Base-by-base conservation (phyloP, 64 coral and sea anemone species). In the Montipora efflorescens region DNA sequence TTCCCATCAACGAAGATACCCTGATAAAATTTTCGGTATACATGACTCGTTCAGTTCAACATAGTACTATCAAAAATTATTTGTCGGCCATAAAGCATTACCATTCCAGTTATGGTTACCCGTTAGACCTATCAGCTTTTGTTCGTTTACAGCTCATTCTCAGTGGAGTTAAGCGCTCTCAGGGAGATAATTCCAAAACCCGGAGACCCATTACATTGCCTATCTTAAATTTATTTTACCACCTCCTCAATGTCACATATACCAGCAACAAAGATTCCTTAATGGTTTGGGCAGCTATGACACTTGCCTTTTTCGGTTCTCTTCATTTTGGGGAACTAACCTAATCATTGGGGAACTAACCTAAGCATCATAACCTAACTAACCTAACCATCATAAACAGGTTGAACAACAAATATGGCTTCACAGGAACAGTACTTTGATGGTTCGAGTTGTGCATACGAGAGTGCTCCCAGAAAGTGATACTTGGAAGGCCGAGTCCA, bases 261-360 rank as follows among this genome's bases (percentile, higher is more conserved):
- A 74, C 71, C n/a, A 23, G 3, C 20, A 47, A 59, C 78, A 59
- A 22, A 48, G 53, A 52, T 47, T 80, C 53, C 78, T 16, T 80
- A 48, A 91, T 69, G 88, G 43, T 79, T 80, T 90, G 88, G 76
- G 36, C 88, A 80, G 88, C 88, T 23, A 90, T 79, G 88, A 67
- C 76, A 64, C 78, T 90, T 36, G 76, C 88, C 51, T 90, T 90
- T 80, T 90, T 90, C 15, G 75, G 52, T 10, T 55, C 6, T 55
- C 52, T 55, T 55, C 52, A 4, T 55, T 5, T 55, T 7, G 52
- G 52, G 21, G 74, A 91, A 80, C 75, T 81, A 4, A 88, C 87
- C 25, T 25, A 25, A 25, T 25, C 25, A 25, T 25, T 7, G 52
- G 52, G 21, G 74, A 91, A 80, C 28, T 28, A 28, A 28, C 28